Conservation (phyloP, 2,888 invertebrate species). For the Tachina lurida region DNA sequence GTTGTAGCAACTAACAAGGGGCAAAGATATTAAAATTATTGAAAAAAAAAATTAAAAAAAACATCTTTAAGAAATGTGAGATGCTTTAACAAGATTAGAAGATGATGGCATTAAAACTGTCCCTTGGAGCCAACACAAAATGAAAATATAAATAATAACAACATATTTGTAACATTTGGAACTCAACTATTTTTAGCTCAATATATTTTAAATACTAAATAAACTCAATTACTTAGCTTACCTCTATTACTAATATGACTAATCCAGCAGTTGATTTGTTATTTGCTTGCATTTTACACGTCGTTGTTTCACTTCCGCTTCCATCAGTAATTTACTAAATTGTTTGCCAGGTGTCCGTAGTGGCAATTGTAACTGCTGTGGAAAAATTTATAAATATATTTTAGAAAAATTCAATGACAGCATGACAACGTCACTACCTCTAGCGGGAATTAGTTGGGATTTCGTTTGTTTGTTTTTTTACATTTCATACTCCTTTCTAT, state of each 20-base stretch:
- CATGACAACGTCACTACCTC: slow-evolving; percentile 56
- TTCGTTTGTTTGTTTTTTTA: slow-evolving; percentile 15
- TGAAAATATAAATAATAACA: too few species aligned
- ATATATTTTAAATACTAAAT: not conserved
- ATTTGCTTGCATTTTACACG: slow-evolving; percentile 12
- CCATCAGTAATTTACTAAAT: slow-evolving; percentile 28
- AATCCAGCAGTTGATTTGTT: not conserved
- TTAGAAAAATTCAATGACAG: slow-evolving; percentile 39
- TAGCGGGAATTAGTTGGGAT: slow-evolving; percentile 60
- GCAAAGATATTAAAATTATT: too few species aligned
- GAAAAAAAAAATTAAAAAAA: too few species aligned
- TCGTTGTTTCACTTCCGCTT: slow-evolving; percentile 54
- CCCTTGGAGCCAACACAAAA: too few species aligned
- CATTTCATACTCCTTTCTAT: not conserved
- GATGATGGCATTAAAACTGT: too few species aligned
- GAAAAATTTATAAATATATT: slow-evolving; percentile 39
- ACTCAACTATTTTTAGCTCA: not conserved
- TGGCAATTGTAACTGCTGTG: slow-evolving; percentile 2
- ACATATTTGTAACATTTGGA: too few species aligned
- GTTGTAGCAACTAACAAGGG: too few species aligned
- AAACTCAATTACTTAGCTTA: not conserved
- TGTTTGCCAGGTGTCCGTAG: slow-evolving; percentile 10
- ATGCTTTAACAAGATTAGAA: too few species aligned
- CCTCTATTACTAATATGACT: not conserved
- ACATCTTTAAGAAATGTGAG: too few species aligned